Base-by-base conservation (phyloP, 1,140 invertebrate genomes). In the Lethocerus indicus region DNA sequence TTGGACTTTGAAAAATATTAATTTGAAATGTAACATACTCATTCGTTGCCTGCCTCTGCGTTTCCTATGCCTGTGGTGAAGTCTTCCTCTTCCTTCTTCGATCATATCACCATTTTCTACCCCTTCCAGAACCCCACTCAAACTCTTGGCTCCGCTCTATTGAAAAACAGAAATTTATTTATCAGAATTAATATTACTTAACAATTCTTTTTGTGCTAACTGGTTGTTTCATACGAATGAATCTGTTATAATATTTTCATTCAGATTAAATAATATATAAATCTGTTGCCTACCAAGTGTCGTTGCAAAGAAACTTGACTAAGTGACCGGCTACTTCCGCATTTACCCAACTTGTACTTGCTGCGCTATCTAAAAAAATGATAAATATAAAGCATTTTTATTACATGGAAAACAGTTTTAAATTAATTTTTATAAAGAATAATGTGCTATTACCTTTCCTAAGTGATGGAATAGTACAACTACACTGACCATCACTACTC, bases 401-500 rank as follows among this genome's bases (percentile, higher is more conserved):
- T 16, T 20, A 4, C n/a, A 43, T 9, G 29, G 29, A 9, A 32
- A 32, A 32, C 9, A 32, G n/a, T 32, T 32, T 32, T 32, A 32
- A 32, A 32, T 9, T 9, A 9, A 32, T 32, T 32, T 32, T 32
- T 9, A 9, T 9, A n/a, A 32, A 32, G n/a, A 32, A 32, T 32
- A 32, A 9, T n/a, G n/a, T n/a, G n/a, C n/a, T n/a, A n/a, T 21
- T 47, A 50, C 48, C 52, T 53, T 53, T 53, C 24, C 52, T 43
- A 9, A 52, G 25, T 3, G 51, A 52, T 5, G 46, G 49, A 13
- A 51, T 16, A 20, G 46, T 51, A 28, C 50, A 53, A 46, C 53
- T 55, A 21, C 47, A 48, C 26, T 26, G 28, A 32, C 53, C 54
- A 37, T 56, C 54, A 43, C 48, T 53, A 29, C 85, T 88, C 61